Conservation (phyloP, 2,113 vertebrate species). For the Tupaia tana region DNA sequence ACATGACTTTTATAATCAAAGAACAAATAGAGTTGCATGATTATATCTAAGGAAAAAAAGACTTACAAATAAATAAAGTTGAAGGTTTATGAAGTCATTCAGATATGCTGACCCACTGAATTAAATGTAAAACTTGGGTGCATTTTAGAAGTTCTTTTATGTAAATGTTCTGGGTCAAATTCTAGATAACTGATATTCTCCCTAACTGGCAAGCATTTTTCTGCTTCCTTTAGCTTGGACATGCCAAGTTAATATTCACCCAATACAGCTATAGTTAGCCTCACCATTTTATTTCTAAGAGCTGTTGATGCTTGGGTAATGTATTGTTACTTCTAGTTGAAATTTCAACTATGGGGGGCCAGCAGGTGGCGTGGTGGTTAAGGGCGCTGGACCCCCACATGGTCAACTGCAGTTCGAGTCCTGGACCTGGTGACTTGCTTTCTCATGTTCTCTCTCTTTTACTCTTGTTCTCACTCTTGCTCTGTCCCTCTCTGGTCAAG, state of each 20-base stretch:
- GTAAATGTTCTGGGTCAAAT: neutral
- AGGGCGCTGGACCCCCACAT: too few species aligned
- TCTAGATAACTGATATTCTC: neutral
- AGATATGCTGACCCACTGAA: neutral
- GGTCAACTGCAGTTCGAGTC: too few species aligned
- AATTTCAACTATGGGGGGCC: neutral
- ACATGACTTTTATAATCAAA: conserved; percentile 12
- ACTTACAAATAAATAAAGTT: neutral
- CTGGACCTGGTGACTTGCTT: too few species aligned
- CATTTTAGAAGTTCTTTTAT: neutral
- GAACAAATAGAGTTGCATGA: neutral
- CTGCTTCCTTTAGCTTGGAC: neutral
- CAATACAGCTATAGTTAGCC: neutral
- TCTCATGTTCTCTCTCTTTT: too few species aligned
- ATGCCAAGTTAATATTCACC: neutral
- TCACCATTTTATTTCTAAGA: neutral
- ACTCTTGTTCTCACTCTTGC: too few species aligned
- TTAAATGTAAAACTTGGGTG: neutral
- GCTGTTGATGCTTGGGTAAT: neutral
- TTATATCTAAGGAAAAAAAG: neutral
- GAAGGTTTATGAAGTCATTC: neutral
- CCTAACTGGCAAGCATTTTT: neutral
- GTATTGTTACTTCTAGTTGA: conserved; percentile 10
- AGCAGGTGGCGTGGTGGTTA: too few species aligned
- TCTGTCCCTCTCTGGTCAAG: too few species aligned